Evolutionary conservation across 2,888 invertebrate genomes (phyloP), one percentile per base, ranked within the genome.

Genomic region (Helicoverpa assulta): DNA sequence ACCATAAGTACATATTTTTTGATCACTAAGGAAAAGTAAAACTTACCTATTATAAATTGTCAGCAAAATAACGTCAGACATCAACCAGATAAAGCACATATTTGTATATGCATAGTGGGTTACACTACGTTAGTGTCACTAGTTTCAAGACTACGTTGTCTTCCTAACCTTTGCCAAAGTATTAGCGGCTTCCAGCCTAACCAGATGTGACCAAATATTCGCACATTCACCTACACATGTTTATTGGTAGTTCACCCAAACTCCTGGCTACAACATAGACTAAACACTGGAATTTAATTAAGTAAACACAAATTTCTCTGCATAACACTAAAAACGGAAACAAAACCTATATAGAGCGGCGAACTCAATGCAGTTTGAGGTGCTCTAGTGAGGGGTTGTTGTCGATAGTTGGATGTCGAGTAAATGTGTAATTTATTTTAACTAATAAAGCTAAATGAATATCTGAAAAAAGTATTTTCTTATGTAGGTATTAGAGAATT

Each of bases 261-360:
- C 53, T 60, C 18, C 16, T n/a, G 21, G 47, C 10, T 67, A 50
- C 56, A 58, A 73, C 54, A 71, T 69, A 72, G 66, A 81, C 70
- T 70, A 71, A 75, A 70, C 57, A 51, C 56, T 67, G 83, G 82
- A 84, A 83, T 84, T 84, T 83, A 85, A 83, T 84, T 83, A 85
- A 81, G 83, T 71, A 76, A 82, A 81, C 83, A 83, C 75, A 73
- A 83, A 83, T 78, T 85, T 83, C 58, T 57, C 54, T 67, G 58
- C 66, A 76, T 77, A 63, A 67, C 74, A 83, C 78, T 83, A 82
- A 83, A 84, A 83, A 78, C 73, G 52, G 75, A 60, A 80, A 82
- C 80, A 78, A 78, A 76, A 76, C 73, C 64, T 77, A 66, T 66
- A 67, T 63, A 70, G 58, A 75, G 65, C 57, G 71, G 64, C 56